phyloP scores from a whole-genome alignment of 2,113 vertebrate species.

The Salvator merianae region DNA sequence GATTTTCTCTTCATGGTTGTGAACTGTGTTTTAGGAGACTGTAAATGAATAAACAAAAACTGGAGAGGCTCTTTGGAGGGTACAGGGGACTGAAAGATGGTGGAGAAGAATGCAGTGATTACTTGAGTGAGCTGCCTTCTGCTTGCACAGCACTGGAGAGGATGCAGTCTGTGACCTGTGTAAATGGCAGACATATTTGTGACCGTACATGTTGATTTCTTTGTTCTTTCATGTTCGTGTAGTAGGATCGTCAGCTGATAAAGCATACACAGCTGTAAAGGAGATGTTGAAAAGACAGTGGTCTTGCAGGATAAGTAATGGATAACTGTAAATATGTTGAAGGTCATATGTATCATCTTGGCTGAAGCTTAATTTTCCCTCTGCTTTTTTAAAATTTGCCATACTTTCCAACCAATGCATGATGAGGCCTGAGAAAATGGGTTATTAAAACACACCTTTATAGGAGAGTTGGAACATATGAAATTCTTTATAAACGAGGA shows the following conservation, averaged over 20 bases:
- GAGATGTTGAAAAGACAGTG: background rate
- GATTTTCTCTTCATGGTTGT: no score
- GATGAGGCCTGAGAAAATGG: constrained; percentile 14
- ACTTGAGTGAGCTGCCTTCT: background rate
- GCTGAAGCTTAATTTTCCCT: background rate
- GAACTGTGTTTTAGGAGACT: no score
- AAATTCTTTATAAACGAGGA: constrained; percentile 14
- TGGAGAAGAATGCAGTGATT: background rate
- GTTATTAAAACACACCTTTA: constrained; percentile 28
- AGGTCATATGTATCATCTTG: background rate
- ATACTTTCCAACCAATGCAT: background rate
- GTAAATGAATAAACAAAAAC: no score
- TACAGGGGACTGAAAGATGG: background rate
- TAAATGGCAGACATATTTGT: background rate
- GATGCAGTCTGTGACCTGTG: background rate
- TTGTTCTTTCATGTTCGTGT: background rate
- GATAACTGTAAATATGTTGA: background rate
- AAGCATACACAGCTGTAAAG: background rate
- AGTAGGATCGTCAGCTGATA: background rate
- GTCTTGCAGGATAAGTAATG: background rate
- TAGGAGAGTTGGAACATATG: constrained; percentile 6
- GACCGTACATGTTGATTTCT: background rate
- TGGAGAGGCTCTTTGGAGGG: background rate
- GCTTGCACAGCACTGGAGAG: no score
- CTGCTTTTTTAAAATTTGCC: background rate